phyloP scores from a whole-genome alignment of 2,797 vertebrate species.

The Eospalax fontanierii region DNA sequence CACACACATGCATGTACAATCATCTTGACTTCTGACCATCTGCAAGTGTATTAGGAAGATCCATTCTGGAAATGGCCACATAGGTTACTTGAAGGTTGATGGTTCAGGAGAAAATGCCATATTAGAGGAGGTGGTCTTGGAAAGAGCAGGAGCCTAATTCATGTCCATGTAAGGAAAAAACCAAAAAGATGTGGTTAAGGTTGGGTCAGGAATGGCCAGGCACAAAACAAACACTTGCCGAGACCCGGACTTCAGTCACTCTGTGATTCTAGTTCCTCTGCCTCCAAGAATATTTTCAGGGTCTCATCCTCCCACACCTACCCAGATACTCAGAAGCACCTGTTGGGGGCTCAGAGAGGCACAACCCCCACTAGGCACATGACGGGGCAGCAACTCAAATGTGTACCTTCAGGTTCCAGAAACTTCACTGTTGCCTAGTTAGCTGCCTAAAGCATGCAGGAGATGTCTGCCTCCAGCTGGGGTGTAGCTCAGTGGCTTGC shows the following conservation, averaged over 20 bases:
- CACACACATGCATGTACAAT: background rate
- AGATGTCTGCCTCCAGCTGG: background rate
- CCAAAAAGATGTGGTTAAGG: background rate
- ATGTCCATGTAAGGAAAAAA: background rate
- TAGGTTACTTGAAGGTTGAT: conserved; percentile 77
- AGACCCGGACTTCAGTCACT: accelerated
- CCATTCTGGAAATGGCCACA: background rate
- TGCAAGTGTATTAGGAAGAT: background rate
- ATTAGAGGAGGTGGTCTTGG: conserved; percentile 51
- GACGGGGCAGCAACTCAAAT: background rate
- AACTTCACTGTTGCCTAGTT: accelerated
- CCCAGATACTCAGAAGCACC: background rate
- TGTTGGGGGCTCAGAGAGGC: background rate
- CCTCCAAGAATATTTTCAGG: accelerated
- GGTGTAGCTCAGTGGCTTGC: background rate
- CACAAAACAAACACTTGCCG: background rate
- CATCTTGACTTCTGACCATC: background rate
- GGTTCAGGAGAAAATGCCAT: conserved; percentile 76
- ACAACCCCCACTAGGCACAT: background rate
- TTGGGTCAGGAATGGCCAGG: background rate
- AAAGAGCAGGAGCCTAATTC: conserved; percentile 64
- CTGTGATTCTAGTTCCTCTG: accelerated
- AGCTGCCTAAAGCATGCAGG: background rate
- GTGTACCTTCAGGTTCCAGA: background rate
- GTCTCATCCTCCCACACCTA: accelerated